Evolutionary conservation across 2,888 invertebrate species (phyloP).

Genomic region (Drosophila suboccidentalis): DNA sequence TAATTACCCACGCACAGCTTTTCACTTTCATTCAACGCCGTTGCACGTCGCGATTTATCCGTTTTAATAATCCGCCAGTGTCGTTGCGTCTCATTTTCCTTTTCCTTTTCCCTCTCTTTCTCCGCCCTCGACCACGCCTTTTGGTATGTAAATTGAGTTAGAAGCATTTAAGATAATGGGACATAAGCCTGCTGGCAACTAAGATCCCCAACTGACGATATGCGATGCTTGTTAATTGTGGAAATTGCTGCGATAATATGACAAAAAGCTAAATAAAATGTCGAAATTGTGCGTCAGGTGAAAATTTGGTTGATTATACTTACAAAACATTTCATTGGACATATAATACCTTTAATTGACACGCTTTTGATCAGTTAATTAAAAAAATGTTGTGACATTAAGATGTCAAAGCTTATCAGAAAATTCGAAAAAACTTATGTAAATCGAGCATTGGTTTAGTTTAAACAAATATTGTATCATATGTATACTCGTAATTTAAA

Average conservation of each 20-base stretch:
- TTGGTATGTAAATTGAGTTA: conserved; percentile 68
- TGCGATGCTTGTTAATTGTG: conserved; percentile 47
- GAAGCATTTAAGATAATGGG: conserved; percentile 64
- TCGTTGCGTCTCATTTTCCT: neutral
- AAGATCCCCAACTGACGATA: conserved; percentile 42
- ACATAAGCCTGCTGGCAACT: conserved; percentile 48
- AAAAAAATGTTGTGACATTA: no score
- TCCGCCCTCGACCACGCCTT: conserved; percentile 10
- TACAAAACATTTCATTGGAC: neutral
- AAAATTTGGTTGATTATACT: conserved; percentile 1
- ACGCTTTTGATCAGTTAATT: no score
- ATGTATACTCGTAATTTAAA: no score
- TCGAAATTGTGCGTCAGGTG: neutral
- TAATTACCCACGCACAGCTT: conserved; percentile 82
- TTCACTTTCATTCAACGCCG: conserved; percentile 76
- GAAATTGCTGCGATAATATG: conserved; percentile 46
- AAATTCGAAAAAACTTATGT: no score
- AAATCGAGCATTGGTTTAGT: no score
- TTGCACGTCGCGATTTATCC: conserved; percentile 82
- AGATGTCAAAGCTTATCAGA: no score
- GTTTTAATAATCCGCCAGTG: conserved; percentile 69
- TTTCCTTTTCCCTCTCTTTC: neutral
- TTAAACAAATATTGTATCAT: no score
- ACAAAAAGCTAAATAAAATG: conserved; percentile 18
- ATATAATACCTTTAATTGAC: neutral